phyloP scores from a whole-genome alignment of 2,888 invertebrate species.

The Drosophila paranaensis region DNA sequence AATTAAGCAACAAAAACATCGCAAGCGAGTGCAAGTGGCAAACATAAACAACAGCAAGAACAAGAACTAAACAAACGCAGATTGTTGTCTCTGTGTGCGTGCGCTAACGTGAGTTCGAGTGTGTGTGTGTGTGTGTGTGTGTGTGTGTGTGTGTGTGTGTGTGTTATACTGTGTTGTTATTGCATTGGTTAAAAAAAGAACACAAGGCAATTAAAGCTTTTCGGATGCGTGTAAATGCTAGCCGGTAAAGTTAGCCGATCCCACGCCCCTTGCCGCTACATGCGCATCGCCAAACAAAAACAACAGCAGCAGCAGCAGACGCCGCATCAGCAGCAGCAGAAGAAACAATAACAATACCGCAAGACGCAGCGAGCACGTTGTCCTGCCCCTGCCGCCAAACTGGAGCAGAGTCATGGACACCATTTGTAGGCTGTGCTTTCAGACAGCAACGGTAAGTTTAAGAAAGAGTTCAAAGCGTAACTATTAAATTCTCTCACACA shows the following conservation, averaged over 20 bases:
- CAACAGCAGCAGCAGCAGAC: constrained; percentile 27
- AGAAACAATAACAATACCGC: constrained; percentile 45
- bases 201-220: constrained; percentile 54
- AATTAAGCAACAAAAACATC: constrained; percentile 74
- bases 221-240: constrained; percentile 56
- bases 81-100: constrained; percentile 40
- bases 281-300: constrained; percentile 28
- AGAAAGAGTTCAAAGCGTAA: constrained; percentile 13
- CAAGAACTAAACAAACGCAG: constrained; percentile 62
- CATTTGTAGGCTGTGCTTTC: constrained; percentile 85
- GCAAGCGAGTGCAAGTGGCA: constrained; percentile 68
- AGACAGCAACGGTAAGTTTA: constrained; percentile 82
- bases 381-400: constrained; percentile 60
- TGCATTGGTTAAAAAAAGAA: constrained; percentile 55
- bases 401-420: constrained; percentile 83
- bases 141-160: constrained; percentile 41
- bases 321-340: constrained; percentile 20
- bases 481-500: constrained; percentile 1
- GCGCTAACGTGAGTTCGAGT: constrained; percentile 19
- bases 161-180: constrained; percentile 49
- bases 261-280: constrained; percentile 30
- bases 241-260: constrained; percentile 64
- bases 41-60: constrained; percentile 71
- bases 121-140: constrained; percentile 39
- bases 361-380: constrained; percentile 63